Base-by-base conservation (phyloP, 2,797 vertebrate genomes). In the Mycteria americana region DNA sequence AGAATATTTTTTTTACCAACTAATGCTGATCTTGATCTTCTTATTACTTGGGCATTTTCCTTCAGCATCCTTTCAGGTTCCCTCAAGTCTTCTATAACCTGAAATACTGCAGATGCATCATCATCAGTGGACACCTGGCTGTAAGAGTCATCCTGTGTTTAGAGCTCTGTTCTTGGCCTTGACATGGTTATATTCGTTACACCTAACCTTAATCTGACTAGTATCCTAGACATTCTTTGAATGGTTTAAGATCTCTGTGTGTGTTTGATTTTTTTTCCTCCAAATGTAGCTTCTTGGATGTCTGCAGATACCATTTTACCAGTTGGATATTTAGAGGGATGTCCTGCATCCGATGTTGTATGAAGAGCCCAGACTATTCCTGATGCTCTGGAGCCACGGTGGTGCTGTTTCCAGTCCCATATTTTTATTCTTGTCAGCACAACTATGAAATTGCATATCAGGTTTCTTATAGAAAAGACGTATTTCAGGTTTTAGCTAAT, bases 301-400 rank as follows among this genome's bases (percentile, higher is more conserved):
- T 68, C 57, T 60, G 12, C 30, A 43, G 56, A 18, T 65, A 19
- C 6, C 6, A 6, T 57, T 83, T 80, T 45, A 48, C 22, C 18
- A 8, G 11, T 7, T 63, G 57, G 22, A 37, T 92, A 18, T 73
- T 74, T 67, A 59, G 62, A 82, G 23, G 9, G 2, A 11, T 54
- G 51, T 57, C 27, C 37, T 88, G 41, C 9, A 13, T 87, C 85
- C 0, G 0, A 2, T 82, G 10, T 0, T 78, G 21, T 51, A 33
- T 17, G 63, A 82, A 76, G 13, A 48, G 18, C 12, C 9, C 31
- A 72, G 50, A 7, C 50, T 95, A 0, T 56, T 92, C 23, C 62
- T 53, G 41, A 4, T 82, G 9, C 25, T 65, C 41, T 85, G 46
- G 63, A 79, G 14, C 41, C 37, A 13, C 0, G 1, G n/a, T 45